Evolutionary conservation across 2,113 vertebrate species (phyloP), one percentile per base, ranked within the genome.

Genomic region (Chrysochloris asiatica): DNA sequence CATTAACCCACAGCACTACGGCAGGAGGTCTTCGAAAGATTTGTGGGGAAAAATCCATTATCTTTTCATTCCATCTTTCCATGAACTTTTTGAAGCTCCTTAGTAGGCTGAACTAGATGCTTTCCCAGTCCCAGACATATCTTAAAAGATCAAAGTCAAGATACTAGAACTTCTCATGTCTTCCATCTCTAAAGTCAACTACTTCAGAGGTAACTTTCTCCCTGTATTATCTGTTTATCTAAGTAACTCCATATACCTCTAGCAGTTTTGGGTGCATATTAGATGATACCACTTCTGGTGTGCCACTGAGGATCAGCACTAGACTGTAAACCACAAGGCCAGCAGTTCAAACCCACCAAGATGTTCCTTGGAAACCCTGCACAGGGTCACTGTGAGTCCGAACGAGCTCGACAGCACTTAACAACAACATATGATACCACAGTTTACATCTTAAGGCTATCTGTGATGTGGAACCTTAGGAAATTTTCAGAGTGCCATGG

Each of bases 371-470:
- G n/a, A n/a, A n/a, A n/a, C n/a, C n/a, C n/a, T n/a, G n/a, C n/a
- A n/a, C n/a, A n/a, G n/a, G n/a, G n/a, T n/a, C n/a, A n/a, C n/a
- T n/a, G n/a, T n/a, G n/a, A n/a, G n/a, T n/a, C n/a, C n/a, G n/a
- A n/a, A n/a, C n/a, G n/a, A n/a, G n/a, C n/a, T n/a, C n/a, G n/a
- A n/a, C n/a, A n/a, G n/a, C n/a, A n/a, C n/a, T n/a, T n/a, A n/a
- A n/a, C n/a, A n/a, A n/a, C n/a, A n/a, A n/a, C n/a, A n/a, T n/a
- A n/a, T n/a, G n/a, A n/a, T n/a, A n/a, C 59, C 41, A 45, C 36
- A 91, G 73, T 91, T 91, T 85, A 10, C 50, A 75, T 92, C 17
- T 72, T 91, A 88, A 88, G 79, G 83, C 73, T 79, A 82, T 78
- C 41, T 5, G 43, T 76, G 45, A 45, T 76, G 33, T 73, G 28